Conservation (phyloP, 2,888 invertebrate genomes). For the Anodontia alba region DNA sequence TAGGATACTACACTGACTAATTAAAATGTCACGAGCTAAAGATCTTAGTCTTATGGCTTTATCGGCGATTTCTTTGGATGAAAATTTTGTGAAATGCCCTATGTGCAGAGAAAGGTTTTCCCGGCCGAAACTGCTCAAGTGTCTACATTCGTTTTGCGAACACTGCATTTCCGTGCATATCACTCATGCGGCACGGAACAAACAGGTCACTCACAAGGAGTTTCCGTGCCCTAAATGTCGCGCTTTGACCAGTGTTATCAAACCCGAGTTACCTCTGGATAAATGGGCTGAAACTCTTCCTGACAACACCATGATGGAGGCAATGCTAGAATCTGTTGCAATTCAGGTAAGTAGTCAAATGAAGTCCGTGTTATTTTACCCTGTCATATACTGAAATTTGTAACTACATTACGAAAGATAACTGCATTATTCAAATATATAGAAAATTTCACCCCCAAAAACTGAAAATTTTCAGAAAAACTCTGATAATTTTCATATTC, state of each 20-base stretch:
- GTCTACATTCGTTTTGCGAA: slow-evolving; percentile 59
- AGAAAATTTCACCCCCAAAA: too few relatives aligned
- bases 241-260: slow-evolving; percentile 45
- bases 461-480: too few relatives aligned
- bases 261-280: slow-evolving; percentile 57
- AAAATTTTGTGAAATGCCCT: slow-evolving; percentile 54
- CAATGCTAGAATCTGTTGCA: slow-evolving; percentile 56
- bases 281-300: slow-evolving; percentile 64
- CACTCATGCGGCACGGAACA: slow-evolving; percentile 42
- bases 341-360: slow-evolving; percentile 53
- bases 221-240: slow-evolving; percentile 61
- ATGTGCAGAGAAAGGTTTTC: slow-evolving; percentile 54
- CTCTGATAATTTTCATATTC: too few relatives aligned
- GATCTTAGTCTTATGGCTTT: not conserved
- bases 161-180: slow-evolving; percentile 62
- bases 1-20: too few relatives aligned
- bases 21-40: not conserved
- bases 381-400: not conserved
- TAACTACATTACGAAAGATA: too few relatives aligned
- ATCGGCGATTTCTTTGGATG: slow-evolving; percentile 32
- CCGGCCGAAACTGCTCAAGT: slow-evolving; percentile 58
- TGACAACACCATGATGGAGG: slow-evolving; percentile 63
- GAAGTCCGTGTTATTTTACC: too few relatives aligned
- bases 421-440: too few relatives aligned
- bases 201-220: slow-evolving; percentile 46